phyloP scores from a whole-genome alignment of 2,113 vertebrate species.

The Charina bottae region DNA sequence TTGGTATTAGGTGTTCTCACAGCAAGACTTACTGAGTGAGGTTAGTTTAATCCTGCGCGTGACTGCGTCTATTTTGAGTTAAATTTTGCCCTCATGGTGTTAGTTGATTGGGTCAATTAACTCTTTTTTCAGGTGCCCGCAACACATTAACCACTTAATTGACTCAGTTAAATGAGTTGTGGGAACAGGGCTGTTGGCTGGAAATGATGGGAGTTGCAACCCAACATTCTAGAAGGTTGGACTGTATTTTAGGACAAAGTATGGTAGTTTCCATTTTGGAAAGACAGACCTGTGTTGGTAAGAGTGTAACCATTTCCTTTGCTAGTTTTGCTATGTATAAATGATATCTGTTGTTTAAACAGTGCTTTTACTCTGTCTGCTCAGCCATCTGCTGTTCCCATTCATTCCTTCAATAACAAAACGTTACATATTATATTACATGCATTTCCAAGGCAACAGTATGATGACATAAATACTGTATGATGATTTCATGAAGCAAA shows the following conservation, averaged over 20 bases:
- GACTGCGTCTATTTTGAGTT: not conserved
- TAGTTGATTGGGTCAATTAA: not conserved
- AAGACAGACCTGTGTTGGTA: not conserved
- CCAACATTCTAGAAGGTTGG: not conserved
- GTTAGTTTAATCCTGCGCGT: not conserved
- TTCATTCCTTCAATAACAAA: slow-evolving; percentile 15
- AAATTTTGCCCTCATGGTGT: not conserved
- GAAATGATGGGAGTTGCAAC: not conserved
- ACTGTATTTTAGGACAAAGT: not conserved
- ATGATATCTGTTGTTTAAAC: slow-evolving; percentile 41
- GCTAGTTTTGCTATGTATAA: slow-evolving; percentile 25
- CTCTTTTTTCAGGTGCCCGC: not conserved
- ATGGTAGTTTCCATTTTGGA: not conserved
- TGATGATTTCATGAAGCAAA: slow-evolving; percentile 13
- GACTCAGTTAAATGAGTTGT: not conserved
- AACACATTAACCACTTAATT: not conserved
- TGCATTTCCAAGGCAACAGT: not conserved
- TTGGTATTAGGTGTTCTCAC: not conserved
- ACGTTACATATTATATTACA: not conserved
- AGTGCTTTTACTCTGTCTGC: slow-evolving; percentile 16
- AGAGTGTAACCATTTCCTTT: slow-evolving; percentile 7
- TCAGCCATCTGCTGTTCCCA: slow-evolving; percentile 41
- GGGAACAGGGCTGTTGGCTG: not conserved
- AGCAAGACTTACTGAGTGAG: not conserved
- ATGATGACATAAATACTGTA: slow-evolving; percentile 17